Evolutionary conservation across 1,140 invertebrate species (phyloP).

Genomic region (Cepaea nemoralis): DNA sequence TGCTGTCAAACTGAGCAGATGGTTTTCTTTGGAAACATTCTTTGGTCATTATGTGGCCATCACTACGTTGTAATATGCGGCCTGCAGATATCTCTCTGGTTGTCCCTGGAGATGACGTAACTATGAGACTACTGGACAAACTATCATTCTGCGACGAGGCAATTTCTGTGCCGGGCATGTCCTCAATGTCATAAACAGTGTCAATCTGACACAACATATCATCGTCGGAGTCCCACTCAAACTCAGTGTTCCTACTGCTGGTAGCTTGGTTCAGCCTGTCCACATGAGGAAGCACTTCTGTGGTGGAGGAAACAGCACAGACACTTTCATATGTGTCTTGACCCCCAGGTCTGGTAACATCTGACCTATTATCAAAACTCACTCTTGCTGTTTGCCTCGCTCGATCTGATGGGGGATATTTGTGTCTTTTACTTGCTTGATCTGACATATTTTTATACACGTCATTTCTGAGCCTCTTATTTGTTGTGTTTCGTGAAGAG

Average conservation of each 20-base stretch:
- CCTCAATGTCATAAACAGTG: background rate
- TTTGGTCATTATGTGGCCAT: background rate
- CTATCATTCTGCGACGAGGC: background rate
- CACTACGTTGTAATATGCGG: background rate
- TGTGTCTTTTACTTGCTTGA: background rate
- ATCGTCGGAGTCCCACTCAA: slow-evolving; percentile 25
- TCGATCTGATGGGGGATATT: background rate
- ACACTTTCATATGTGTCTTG: background rate
- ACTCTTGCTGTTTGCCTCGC: background rate
- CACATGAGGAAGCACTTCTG: background rate
- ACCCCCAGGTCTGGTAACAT: background rate
- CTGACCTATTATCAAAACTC: background rate
- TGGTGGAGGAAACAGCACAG: slow-evolving; percentile 6
- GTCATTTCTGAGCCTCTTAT: background rate
- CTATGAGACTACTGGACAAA: background rate
- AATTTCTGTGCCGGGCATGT: background rate
- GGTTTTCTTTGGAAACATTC: background rate
- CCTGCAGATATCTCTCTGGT: background rate
- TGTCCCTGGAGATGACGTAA: background rate
- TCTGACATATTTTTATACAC: background rate
- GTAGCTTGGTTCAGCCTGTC: background rate
- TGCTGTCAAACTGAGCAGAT: background rate
- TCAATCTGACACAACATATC: slow-evolving; percentile 30
- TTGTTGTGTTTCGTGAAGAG: background rate
- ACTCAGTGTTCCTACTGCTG: background rate